These are phyloP conservation scores for Ooceraea biroi DNA, from an alignment of 1,140 invertebrate species.

Conservation along the genomic window DNA sequence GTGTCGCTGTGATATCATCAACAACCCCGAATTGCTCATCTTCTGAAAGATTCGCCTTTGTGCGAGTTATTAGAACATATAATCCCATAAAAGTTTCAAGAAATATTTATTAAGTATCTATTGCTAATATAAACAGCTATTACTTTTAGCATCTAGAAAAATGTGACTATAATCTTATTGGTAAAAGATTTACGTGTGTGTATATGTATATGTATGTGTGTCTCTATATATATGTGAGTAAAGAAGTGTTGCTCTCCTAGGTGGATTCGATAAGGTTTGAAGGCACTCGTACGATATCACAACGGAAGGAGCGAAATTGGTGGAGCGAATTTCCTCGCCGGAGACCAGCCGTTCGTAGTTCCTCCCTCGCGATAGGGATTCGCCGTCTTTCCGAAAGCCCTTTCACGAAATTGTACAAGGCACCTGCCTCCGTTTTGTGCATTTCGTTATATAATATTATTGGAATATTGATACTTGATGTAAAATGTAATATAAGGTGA, in stretches of 20 bases:
- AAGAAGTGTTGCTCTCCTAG: not conserved
- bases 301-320: slow-evolving; percentile 74
- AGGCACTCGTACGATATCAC: slow-evolving; percentile 71
- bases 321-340: slow-evolving; percentile 75
- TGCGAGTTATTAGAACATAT: not conserved
- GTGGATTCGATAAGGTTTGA: slow-evolving; percentile 45
- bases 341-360: slow-evolving; percentile 76
- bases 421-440: slow-evolving; percentile 16
- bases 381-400: slow-evolving; percentile 45
- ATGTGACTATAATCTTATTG: not conserved
- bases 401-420: not conserved
- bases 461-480: not conserved
- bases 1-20: slow-evolving; percentile 26
- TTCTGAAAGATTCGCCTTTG: not conserved
- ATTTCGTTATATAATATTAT: slow-evolving; percentile 29
- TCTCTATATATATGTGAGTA: too few relatives aligned
- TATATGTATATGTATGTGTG: too few relatives aligned
- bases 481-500: too few relatives aligned
- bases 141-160: not conserved
- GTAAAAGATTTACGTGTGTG: not conserved
- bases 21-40: not conserved
- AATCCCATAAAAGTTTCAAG: not conserved
- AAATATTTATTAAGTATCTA: not conserved
- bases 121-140: slow-evolving; percentile 1
- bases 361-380: slow-evolving; percentile 68